These are phyloP conservation scores for Balearica regulorum DNA, from an alignment of 2,797 vertebrate genomes.

Conservation along the genomic window DNA sequence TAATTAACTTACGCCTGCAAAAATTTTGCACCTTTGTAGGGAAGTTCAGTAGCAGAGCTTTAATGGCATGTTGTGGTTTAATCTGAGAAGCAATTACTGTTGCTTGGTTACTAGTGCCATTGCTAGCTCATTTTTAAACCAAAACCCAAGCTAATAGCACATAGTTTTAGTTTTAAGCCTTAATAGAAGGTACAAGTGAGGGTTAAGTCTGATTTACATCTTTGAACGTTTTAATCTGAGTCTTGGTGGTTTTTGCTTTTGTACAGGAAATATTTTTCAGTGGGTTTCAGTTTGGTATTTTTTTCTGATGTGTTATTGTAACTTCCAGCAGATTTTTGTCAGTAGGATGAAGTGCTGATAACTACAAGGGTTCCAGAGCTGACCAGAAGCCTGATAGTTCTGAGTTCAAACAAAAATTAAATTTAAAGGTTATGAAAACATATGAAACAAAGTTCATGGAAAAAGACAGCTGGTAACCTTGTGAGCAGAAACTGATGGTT, in stretches of 20 bases:
- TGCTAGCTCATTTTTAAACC: constrained; percentile 43
- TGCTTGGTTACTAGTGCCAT: constrained; percentile 44
- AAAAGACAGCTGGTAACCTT: not conserved
- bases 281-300: not conserved
- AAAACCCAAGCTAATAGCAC: constrained; percentile 32
- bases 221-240: not conserved
- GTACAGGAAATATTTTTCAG: not conserved
- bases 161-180: constrained; percentile 13
- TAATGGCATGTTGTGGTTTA: constrained; percentile 46
- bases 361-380: not conserved
- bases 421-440: not conserved
- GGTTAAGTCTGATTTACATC: constrained; percentile 6
- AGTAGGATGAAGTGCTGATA: not conserved
- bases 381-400: not conserved
- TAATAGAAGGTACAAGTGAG: constrained; percentile 15
- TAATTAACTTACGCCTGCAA: constrained; percentile 60
- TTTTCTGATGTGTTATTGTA: not conserved
- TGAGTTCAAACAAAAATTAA: not conserved
- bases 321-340: not conserved
- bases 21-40: constrained; percentile 29
- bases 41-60: constrained; percentile 37
- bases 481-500: not conserved
- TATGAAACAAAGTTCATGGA: not conserved
- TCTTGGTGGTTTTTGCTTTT: not conserved
- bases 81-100: constrained; percentile 55